Base-by-base conservation (phyloP, 2,888 invertebrate genomes). In the Hypselothyrea guttata region DNA sequence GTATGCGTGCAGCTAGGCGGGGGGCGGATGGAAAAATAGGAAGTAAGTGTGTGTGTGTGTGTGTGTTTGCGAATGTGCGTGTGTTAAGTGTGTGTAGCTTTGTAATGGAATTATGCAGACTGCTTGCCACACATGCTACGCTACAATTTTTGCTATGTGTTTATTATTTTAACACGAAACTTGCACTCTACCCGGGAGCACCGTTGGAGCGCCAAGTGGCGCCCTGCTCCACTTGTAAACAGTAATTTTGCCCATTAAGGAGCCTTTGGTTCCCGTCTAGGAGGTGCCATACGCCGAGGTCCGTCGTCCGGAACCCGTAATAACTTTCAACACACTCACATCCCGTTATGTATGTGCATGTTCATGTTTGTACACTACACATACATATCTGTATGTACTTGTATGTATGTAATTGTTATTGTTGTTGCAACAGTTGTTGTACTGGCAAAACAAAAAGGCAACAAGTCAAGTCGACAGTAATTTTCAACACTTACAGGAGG, bases 391-490 rank as follows among this genome's bases (percentile, higher is more conserved):
- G 38, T 38, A 18, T 56, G 18, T 53, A 42, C 27, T n/a, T 30
- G 31, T 49, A 12, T 37, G n/a, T n/a, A 13, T 30, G 70, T 69
- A 60, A 61, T 60, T 72, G 70, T 75, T 71, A 75, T 75, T 65
- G 68, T 63, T 68, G 63, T 46, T 59, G 58, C 49, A 37, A 45
- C 41, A 35, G 55, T 58, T 61, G 63, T 53, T 57, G 67, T 65
- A 51, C 47, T 46, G 63, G 63, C 55, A 70, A 78, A 82, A 85
- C 71, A 83, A 78, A 84, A 85, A 76, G 81, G 81, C 76, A 83
- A 85, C 85, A 81, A 81, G 84, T 85, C 81, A 85, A 81, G 84
- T 76, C 85, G 74, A 76, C 81, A 85, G 85, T 81, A 83, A 81
- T 81, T 81, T 81, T 85, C 81, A 81, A 81, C 81, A 81, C 81